phyloP scores from a whole-genome alignment of 2,888 invertebrate genomes.

The Drosophila parthenogenetica region DNA sequence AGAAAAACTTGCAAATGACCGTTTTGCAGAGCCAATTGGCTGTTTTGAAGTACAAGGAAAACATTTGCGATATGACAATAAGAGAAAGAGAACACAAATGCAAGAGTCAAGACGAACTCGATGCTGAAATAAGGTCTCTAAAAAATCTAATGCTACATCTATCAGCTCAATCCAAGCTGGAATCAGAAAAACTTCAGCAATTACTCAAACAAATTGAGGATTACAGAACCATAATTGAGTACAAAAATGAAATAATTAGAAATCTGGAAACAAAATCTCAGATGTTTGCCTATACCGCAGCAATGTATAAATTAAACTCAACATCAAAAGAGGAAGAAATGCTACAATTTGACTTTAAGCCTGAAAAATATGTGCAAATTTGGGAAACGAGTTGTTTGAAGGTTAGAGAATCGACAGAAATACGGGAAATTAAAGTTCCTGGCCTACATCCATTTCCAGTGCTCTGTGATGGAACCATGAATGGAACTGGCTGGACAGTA shows the following conservation, averaged over 20 bases:
- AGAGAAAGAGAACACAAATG: constrained; percentile 13
- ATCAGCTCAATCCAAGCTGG: neutral
- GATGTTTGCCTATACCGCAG: constrained; percentile 7
- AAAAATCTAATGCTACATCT: constrained; percentile 22
- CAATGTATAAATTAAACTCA: constrained; percentile 3
- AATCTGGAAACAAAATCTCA: constrained; percentile 18
- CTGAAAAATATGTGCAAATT: neutral
- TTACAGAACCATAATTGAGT: constrained; percentile 26
- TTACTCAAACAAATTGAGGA: constrained; percentile 32
- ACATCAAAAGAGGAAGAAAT: constrained; percentile 15
- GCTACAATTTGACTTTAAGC: neutral
- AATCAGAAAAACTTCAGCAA: constrained; percentile 1
- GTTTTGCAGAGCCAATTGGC: constrained; percentile 42
- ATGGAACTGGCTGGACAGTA: constrained; percentile 53
- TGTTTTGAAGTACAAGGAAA: constrained; percentile 36
- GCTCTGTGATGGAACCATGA: constrained; percentile 40
- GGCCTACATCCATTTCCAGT: constrained; percentile 37
- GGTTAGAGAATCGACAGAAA: constrained; percentile 18
- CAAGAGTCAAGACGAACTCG: constrained; percentile 18
- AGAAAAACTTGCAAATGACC: constrained; percentile 33
- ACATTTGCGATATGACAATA: constrained; percentile 24
- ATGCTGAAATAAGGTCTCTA: constrained; percentile 23
- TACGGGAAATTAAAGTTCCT: constrained; percentile 42
- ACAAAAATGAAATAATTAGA: constrained; percentile 34
- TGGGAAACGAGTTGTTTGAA: constrained; percentile 40